A percentile compares a stretch with the other conserved stretches of the same genome.
phyloP scores from a whole-genome alignment of 2,113 vertebrate genomes.

The Archocentrus centrarchus region DNA sequence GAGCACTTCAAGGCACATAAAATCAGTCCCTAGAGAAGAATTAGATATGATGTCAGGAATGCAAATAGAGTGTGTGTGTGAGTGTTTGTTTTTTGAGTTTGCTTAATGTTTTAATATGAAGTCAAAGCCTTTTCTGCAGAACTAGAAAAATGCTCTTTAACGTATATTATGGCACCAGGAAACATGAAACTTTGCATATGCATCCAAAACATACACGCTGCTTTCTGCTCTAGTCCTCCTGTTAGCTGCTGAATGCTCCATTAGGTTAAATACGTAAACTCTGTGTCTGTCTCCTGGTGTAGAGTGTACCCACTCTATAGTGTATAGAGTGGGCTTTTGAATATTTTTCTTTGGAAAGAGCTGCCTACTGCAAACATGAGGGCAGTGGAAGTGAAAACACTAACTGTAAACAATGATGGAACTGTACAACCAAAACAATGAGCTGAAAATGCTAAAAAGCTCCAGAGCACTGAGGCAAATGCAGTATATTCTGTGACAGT shows the following conservation, averaged over 20 bases:
- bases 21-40: background rate
- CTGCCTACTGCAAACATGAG: background rate
- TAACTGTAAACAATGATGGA: too few species aligned
- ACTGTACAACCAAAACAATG: background rate
- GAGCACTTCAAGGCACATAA: background rate
- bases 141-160: background rate
- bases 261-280: background rate
- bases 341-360: background rate
- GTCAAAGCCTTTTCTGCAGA: background rate
- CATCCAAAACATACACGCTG: background rate
- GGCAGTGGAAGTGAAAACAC: background rate
- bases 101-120: conserved; percentile 9
- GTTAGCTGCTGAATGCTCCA: background rate
- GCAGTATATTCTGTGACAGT: too few species aligned
- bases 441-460: background rate
- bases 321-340: background rate
- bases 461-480: background rate
- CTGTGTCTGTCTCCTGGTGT: background rate
- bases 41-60: conserved; percentile 7
- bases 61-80: background rate
- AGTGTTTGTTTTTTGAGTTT: background rate
- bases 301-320: too few species aligned
- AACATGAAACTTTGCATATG: background rate
- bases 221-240: background rate
- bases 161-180: background rate